A percentile compares a stretch with the other conserved stretches of the same genome.
phyloP scores from a whole-genome alignment of 2,797 vertebrate genomes.

The Bradypodion pumilum region DNA sequence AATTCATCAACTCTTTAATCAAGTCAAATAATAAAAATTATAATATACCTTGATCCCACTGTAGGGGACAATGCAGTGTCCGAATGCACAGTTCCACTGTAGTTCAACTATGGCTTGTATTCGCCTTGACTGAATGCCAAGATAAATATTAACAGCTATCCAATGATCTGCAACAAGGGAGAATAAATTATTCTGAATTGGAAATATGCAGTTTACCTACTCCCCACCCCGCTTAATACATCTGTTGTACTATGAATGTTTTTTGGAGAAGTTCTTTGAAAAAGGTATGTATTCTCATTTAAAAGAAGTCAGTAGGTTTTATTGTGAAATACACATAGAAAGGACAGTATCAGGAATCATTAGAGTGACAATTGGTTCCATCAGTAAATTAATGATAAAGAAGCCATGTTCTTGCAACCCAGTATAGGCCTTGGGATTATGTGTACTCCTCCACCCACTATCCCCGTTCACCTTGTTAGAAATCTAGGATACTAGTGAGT shows the following conservation, averaged over 20 bases:
- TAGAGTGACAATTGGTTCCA: neutral
- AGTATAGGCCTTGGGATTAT: neutral
- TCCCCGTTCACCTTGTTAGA: conserved; percentile 33
- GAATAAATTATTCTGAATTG: neutral
- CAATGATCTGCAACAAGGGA: neutral
- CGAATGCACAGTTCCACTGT: neutral
- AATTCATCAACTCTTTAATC: neutral
- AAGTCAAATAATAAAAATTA: neutral
- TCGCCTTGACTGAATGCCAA: neutral
- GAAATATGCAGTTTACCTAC: neutral
- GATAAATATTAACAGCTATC: neutral
- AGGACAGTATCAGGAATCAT: too few relatives aligned
- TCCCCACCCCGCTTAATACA: neutral
- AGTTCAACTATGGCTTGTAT: neutral
- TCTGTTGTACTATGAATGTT: neutral
- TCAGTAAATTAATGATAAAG: neutral
- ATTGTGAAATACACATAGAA: neutral
- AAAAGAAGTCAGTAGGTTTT: neutral
- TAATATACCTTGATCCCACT: neutral
- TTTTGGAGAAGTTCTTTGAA: neutral
- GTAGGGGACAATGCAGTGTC: neutral
- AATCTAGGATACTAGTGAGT: conserved; percentile 5
- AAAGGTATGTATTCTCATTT: neutral
- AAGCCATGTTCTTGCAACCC: neutral
- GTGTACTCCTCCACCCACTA: conserved; percentile 19